Base-by-base conservation (phyloP, 2,888 invertebrate species). In the Criorhina ranunculi region DNA sequence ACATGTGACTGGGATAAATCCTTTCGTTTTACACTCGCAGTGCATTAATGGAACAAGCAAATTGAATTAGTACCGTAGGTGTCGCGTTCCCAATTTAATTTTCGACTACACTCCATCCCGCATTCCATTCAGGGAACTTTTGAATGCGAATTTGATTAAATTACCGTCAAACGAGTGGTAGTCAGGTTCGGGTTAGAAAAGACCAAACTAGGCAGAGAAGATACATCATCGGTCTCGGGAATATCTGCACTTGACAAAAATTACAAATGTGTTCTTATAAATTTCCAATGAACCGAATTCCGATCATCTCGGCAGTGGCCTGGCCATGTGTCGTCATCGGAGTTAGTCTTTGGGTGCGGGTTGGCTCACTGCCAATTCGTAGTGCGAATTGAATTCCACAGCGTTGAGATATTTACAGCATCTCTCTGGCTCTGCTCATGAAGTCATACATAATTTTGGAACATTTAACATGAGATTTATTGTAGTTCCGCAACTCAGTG, bases 401-500 rank as follows among this genome's bases (percentile, higher is more conserved):
- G 46, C 11, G 46, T 31, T 80, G 75, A 85, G 75, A 66, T 75
- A 80, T 79, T 69, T 76, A 70, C 85, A 85, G 70, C 64, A 57
- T 73, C 55, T 73, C 55, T 66, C 64, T n/a, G 19, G 69, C 64
- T 70, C 79, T 85, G 85, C 80, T 80, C 66, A 76, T 85, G 85
- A 85, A 85, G 85, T 85, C 79, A 85, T 85, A 85, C 85, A 85
- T 85, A 79, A 85, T 85, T 85, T 85, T 85, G 85, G 85, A 76
- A 85, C 85, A 85, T 85, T 85, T 85, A 85, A 85, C 85, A 85
- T 85, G 80, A 85, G 85, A 85, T 85, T 85, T 85, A 85, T 85
- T 76, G 75, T 80, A 60, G 40, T 85, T 80, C 80, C 70, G 79
- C 62, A 78, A 78, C 78, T 83, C 78, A 51, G 75, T 85, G 51